Conservation (phyloP, 2,888 invertebrate species). For the Orthosia incerta region DNA sequence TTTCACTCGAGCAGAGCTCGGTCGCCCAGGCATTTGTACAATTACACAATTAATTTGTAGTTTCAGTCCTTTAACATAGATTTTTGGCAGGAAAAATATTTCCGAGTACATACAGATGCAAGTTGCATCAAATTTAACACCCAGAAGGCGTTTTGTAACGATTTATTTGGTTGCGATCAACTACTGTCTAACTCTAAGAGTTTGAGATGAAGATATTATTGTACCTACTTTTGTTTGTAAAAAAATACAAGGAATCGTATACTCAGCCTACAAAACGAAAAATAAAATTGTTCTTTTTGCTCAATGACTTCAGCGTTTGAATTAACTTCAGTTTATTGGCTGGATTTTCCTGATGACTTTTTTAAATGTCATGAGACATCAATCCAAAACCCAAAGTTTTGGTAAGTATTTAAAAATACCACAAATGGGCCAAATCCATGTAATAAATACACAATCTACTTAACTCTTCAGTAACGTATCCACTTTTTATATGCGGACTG, state of each 20-base stretch:
- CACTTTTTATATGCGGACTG: not conserved
- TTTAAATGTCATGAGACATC: too few species aligned
- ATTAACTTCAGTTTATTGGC: too few species aligned
- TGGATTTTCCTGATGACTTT: too few species aligned
- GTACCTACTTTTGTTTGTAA: not conserved
- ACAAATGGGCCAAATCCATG: not conserved
- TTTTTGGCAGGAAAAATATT: not conserved
- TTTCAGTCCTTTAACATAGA: not conserved
- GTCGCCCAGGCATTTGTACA: too few species aligned
- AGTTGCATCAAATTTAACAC: slow-evolving; percentile 4
- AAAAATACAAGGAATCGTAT: too few species aligned
- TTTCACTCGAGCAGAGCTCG: too few species aligned
- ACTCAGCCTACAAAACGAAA: fast-evolving
- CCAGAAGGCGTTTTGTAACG: slow-evolving; percentile 14
- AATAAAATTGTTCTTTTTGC: too few species aligned
- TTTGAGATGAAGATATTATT: slow-evolving; percentile 17
- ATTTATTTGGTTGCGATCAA: slow-evolving; percentile 21
- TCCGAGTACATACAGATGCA: not conserved
- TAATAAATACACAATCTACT: not conserved
- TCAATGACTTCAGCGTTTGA: too few species aligned
- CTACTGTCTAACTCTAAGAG: slow-evolving; percentile 23
- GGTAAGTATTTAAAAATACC: not conserved
- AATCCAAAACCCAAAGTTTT: too few species aligned
- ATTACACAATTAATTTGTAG: not conserved
- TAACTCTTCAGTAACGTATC: not conserved